phyloP scores from a whole-genome alignment of 2,888 invertebrate species.

The Fissipunctia ypsillon region DNA sequence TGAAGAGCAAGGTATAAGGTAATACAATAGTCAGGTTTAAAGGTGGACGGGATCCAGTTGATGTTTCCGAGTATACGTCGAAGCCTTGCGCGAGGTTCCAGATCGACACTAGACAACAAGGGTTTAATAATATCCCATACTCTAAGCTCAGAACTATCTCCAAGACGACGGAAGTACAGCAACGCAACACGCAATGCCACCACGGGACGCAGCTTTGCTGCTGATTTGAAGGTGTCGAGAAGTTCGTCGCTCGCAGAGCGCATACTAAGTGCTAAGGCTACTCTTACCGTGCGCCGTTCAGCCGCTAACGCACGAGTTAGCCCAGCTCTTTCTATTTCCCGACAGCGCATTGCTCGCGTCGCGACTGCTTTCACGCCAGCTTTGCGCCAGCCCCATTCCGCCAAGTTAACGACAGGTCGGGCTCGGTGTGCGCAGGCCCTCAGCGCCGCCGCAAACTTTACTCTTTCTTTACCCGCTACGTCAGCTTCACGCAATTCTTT shows the following conservation, averaged over 20 bases:
- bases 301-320: conserved; percentile 66
- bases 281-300: conserved; percentile 71
- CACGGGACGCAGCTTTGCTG: conserved; percentile 38
- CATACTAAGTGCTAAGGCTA: conserved; percentile 71
- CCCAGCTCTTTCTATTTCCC: conserved; percentile 56
- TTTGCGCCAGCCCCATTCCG: conserved; percentile 70
- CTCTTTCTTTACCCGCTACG: conserved; percentile 49
- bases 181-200: conserved; percentile 73
- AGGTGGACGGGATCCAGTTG: conserved; percentile 66
- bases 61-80: conserved; percentile 52
- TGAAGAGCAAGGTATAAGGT: conserved; percentile 64
- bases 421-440: conserved; percentile 74
- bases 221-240: conserved; percentile 37
- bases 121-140: conserved; percentile 76
- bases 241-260: conserved; percentile 6
- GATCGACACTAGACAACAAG: conserved; percentile 68
- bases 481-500: conserved; percentile 63
- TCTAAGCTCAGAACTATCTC: conserved; percentile 57
- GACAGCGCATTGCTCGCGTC: conserved; percentile 72
- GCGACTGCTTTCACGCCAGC: conserved; percentile 77
- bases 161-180: conserved; percentile 61
- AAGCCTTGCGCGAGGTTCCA: conserved; percentile 54
- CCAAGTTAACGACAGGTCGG: conserved; percentile 71
- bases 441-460: conserved; percentile 69
- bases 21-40: conserved; percentile 73